Conservation (phyloP, 2,113 vertebrate genomes). For the Myiagra hebetior region DNA sequence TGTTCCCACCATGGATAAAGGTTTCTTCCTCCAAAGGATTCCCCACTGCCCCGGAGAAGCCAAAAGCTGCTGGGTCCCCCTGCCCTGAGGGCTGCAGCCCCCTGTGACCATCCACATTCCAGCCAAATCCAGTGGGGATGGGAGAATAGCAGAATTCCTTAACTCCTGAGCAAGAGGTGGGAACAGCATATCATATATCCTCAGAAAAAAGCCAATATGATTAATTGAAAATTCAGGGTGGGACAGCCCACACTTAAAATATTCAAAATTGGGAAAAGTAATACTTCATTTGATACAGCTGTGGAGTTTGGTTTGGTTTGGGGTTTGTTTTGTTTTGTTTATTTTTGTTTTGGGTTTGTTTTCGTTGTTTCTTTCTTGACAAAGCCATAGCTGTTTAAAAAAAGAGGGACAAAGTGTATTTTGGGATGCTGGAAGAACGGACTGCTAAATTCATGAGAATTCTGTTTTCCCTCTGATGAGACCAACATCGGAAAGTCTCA, state of each 20-base stretch:
- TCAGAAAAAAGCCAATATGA: not conserved
- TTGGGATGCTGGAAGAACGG: not conserved
- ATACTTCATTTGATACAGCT: not conserved
- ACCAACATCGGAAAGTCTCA: not conserved
- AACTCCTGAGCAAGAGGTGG: not conserved
- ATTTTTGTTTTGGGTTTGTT: not conserved
- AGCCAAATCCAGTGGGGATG: not conserved
- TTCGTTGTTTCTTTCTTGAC: too few species aligned
- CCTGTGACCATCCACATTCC: not conserved
- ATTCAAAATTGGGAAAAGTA: not conserved
- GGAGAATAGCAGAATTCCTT: not conserved
- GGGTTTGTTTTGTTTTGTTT: not conserved
- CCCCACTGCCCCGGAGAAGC: not conserved
- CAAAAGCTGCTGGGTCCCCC: not conserved
- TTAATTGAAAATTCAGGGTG: not conserved
- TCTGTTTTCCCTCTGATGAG: not conserved
- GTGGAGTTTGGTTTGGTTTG: not conserved
- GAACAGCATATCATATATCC: not conserved
- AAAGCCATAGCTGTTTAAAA: not conserved
- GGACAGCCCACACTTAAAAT: not conserved
- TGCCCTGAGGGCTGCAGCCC: not conserved
- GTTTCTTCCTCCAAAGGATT: not conserved
- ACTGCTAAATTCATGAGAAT: not conserved
- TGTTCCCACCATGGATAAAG: not conserved
- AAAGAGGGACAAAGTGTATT: rapidly evolving